Base-by-base conservation (phyloP, 2,888 invertebrate genomes). In the Pollenia griseotomentosa region DNA sequence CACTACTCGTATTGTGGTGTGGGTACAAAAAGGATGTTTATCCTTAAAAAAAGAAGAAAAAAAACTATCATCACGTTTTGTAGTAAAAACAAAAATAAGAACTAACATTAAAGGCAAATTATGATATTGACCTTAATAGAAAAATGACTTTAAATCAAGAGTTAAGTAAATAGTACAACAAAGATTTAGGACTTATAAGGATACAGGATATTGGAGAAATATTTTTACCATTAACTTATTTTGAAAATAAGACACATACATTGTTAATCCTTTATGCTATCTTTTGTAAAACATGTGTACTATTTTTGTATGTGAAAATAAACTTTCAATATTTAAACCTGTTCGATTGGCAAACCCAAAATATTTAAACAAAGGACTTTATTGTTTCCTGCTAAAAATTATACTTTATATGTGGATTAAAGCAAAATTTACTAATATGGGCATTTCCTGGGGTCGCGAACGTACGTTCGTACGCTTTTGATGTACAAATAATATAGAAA, bases 121-220 rank as follows among this genome's bases (percentile, higher is more conserved):
- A 53, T 53, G 40, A 40, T 40, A 68, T 40, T 68, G 53, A 68
- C 40, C 51, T 53, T 68, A 68, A 68, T 53, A 40, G 53, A 51
- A 40, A 68, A 53, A 68, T 53, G 11, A 40, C 16, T 40, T 53
- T 53, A 40, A 68, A n/a, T 53, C 33, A 51, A 68, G 14, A 68
- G 4, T n/a, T 68, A 68, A 51, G 66, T 68, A 48, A 68, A 68
- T 40, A 68, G 11, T 40, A 68, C 68, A 53, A n/a, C 51, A 9
- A 14, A 10, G 51, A n/a, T 51, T 68, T 6, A 1, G 33, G 33
- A 33, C 33, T 33, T 33, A 33, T 33, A 33, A 33, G 33, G 33
- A 33, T 33, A 0, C 33, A 33, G 33, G 33, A 33, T 33, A 33
- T 33, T 33, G 33, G 4, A 33, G 33, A 33, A 33, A 59, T 14